Evolutionary conservation across 2,797 vertebrate species (phyloP), one percentile per base, ranked within the genome.

Genomic region (Acipenser oxyrinchus): DNA sequence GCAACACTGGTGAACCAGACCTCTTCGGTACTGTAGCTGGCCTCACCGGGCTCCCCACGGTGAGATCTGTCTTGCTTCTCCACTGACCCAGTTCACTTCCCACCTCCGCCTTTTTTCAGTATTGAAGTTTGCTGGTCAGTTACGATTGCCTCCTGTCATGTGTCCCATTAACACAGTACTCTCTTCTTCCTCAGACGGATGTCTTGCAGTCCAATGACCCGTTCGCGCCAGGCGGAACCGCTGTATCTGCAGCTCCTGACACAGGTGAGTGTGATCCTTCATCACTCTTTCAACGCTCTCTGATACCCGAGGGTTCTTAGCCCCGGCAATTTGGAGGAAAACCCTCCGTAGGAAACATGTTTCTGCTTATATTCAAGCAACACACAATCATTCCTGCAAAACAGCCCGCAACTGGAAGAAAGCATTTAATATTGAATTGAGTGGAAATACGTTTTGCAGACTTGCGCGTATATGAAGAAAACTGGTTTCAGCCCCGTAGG

Each of bases 211-310:
- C 84, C 77, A 95, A 97, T 69, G 97, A 99, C 75, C 97, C 97
- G 1, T 99, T 99, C 74, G 97, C 95, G 81, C 97, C 96, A 60
- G 95, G 96, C 74, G 96, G 96, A 69, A 97, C 92, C 3, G 80
- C 89, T 75, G 90, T 94, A 63, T 90, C 81, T n/a, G 66, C 89
- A 71, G 88, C 86, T 69, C 90, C 84, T 70, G 94, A 97, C 75
- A 82, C 86, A 84, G 95, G 96, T 97, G 90, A 82, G 78, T 51
- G 48, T 65, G 60, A 11, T 53, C 8, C 51, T 12, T 12, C 51
- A 8, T 12, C 51, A 6, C 51, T 8, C 23, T 37, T 37, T 37
- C 23, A 37, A 37, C 23, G 2, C 23, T 37, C 23, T 37, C 23
- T 23, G 23, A 3, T 37, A 37, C 4, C 37, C 37, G 5, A 37